Evolutionary conservation across 2,888 invertebrate species (phyloP), one percentile per base, ranked within the genome.

Genomic region (Tenthredo livida): DNA sequence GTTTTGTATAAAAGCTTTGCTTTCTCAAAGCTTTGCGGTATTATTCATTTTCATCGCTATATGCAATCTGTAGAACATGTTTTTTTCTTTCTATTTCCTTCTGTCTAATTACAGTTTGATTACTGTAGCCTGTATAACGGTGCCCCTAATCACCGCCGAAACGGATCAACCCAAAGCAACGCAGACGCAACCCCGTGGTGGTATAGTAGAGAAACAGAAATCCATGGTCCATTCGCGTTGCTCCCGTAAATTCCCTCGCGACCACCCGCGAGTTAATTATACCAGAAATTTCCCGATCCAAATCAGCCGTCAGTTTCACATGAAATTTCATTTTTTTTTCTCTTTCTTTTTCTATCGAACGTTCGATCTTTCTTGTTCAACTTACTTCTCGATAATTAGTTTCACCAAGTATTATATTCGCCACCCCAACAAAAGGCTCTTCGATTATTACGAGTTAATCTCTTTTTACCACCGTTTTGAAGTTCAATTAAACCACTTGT

Each of bases 161-260:
- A 61, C 80, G 61, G 80, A 80, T 80, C 80, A 80, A 61, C 80
- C 61, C 61, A 15, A 43, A 40, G 17, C 25, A 61, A 61, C 25
- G 58, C 58, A 21, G 25, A 61, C 25, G 58, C 58, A 21, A 58
- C 15, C 25, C 37, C 37, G 6, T 29, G 12, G 58, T 54, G 29
- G 72, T 61, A 61, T 21, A n/a, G n/a, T n/a, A n/a, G n/a, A n/a
- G n/a, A n/a, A n/a, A n/a, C n/a, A 37, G 80, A 61, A 80, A 80
- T 58, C 61, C 80, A 80, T 80, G 61, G 80, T 80, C 80, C 80
- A 80, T 80, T 80, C 58, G 58, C 50, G 58, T 58, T 80, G n/a
- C 40, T 21, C n/a, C 33, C 2, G 25, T 29, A 58, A 1, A 61
- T 61, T 37, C 80, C 61, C 61, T 58, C 15, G 80, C 40, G 80